Percentiles rank a stretch among this genome's conserved stretches.
Conservation (phyloP, 2,797 vertebrate species). For the Scarus forsteni region DNA sequence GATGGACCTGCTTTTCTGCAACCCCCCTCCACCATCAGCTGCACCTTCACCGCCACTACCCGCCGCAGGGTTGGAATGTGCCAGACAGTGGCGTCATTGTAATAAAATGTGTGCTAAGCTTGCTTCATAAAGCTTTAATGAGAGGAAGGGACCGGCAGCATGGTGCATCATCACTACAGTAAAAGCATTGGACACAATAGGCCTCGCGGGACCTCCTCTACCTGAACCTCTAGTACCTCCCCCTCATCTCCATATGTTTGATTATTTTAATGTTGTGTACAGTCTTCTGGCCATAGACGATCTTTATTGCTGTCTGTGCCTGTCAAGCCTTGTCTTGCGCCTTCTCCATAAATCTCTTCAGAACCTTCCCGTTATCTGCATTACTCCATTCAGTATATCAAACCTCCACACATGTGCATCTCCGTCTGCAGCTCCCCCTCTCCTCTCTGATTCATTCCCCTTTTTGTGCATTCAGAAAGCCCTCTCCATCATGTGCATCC, state of each 20-base stretch:
- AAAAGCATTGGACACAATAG: constrained; percentile 64
- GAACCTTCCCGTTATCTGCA: constrained; percentile 22
- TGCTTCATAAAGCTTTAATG: constrained; percentile 79
- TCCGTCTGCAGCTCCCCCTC: constrained; percentile 16
- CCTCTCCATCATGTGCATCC: constrained; percentile 22
- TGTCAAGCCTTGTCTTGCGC: constrained; percentile 14
- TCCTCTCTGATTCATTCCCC: constrained; percentile 15
- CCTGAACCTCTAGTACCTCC: constrained; percentile 28
- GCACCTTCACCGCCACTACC: constrained; percentile 8
- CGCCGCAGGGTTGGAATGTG: constrained; percentile 66
- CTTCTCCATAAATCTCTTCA: constrained; percentile 31
- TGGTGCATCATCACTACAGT: constrained; percentile 71
- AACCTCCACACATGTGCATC: constrained; percentile 15
- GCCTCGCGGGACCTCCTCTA: constrained; percentile 55
- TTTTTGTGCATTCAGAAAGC: constrained; percentile 23
- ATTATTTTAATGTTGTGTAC: constrained; percentile 8
- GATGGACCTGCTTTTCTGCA: constrained; percentile 52
- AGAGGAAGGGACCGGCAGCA: constrained; percentile 62
- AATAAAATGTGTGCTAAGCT: constrained; percentile 75
- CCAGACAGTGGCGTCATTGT: constrained; percentile 76
- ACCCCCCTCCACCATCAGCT: constrained; percentile 2
- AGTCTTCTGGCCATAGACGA: background rate
- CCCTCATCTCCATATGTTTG: constrained; percentile 37
- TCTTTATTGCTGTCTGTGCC: constrained; percentile 34
- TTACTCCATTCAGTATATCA: constrained; percentile 14